Conservation (phyloP, 64 coral and sea anemone species). For the Montipora cactus region DNA sequence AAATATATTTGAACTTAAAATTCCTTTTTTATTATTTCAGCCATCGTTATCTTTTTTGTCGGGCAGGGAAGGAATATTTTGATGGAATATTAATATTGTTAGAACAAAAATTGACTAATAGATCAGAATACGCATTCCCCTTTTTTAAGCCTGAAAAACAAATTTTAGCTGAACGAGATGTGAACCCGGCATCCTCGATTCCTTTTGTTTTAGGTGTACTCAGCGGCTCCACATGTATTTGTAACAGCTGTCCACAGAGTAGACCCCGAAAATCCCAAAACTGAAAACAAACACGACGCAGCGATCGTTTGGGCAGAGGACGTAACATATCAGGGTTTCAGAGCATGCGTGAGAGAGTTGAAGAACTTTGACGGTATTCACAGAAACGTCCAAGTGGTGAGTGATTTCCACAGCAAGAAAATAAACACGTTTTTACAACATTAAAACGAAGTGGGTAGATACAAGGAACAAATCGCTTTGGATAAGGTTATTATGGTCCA, state of each 20-base stretch:
- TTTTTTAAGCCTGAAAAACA: neutral
- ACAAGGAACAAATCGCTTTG: neutral
- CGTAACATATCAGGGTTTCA: conserved; percentile 23
- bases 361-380: conserved; percentile 81
- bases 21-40: no score
- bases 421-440: neutral
- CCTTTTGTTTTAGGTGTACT: conserved; percentile 16
- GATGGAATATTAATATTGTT: no score
- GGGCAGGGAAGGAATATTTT: no score
- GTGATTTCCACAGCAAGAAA: neutral
- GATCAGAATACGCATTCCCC: no score
- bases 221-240: conserved; percentile 47
- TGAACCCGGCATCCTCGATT: neutral
- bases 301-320: conserved; percentile 74
- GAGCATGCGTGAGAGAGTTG: conserved; percentile 69
- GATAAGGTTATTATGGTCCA: no score
- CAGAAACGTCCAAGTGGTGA: conserved; percentile 49
- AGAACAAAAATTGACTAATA: no score
- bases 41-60: no score
- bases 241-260: conserved; percentile 54
- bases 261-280: neutral
- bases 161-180: no score
- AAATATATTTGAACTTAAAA: no score
- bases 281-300: conserved; percentile 51
- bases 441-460: neutral